Conservation (phyloP, 2,113 vertebrate species). For the Puntigrus tetrazona region DNA sequence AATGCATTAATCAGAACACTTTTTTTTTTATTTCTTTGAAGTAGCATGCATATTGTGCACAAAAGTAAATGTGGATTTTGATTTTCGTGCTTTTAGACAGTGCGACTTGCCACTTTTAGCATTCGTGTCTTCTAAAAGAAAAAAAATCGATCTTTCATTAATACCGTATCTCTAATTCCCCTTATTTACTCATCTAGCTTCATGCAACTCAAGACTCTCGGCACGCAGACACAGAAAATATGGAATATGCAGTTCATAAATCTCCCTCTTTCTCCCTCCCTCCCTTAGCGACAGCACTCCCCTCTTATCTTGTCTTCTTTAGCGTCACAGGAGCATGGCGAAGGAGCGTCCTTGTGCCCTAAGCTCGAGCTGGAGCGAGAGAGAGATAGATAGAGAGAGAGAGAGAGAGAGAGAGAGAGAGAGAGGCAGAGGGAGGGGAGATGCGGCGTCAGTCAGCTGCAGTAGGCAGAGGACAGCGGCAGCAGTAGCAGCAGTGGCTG, state of each 20-base stretch:
- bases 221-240: background rate
- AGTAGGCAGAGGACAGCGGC: constrained; percentile 72
- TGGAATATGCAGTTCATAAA: constrained; percentile 30
- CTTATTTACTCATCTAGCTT: background rate
- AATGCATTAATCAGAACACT: background rate
- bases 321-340: constrained; percentile 48
- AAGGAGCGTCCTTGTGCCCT: constrained; percentile 50
- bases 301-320: constrained; percentile 46
- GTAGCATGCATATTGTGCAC: background rate
- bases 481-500: constrained; percentile 60
- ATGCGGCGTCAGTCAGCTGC: constrained; percentile 73
- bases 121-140: background rate
- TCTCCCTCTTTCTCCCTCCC: constrained; percentile 61
- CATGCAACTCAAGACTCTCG: background rate
- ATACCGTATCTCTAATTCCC: background rate
- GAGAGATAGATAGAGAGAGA: constrained; percentile 52
- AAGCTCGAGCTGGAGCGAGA: constrained; percentile 1
- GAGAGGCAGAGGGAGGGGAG: constrained; percentile 57
- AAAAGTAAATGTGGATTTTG: background rate
- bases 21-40: background rate
- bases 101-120: background rate
- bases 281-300: constrained; percentile 43
- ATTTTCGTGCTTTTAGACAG: background rate
- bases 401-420: constrained; percentile 48
- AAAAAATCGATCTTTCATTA: background rate